Conservation (phyloP, 2,797 vertebrate genomes). For the Arrhamphus sclerolepis region DNA sequence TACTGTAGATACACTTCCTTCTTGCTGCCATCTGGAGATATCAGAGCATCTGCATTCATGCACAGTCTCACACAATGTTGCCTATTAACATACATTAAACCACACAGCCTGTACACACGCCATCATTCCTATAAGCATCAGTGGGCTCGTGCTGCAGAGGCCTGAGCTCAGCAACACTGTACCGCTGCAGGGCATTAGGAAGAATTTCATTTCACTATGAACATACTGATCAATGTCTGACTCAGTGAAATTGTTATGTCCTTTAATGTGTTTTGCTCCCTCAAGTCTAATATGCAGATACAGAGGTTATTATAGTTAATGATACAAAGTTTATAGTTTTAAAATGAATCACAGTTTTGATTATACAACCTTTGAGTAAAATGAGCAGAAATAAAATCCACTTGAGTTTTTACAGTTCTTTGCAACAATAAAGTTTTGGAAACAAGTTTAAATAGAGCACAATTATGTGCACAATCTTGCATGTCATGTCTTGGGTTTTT, state of each 20-base stretch:
- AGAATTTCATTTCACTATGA: conserved; percentile 27
- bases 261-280: conserved; percentile 4
- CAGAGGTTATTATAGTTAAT: not conserved
- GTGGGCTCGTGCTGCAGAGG: conserved; percentile 49
- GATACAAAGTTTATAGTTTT: not conserved
- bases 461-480: no score
- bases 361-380: not conserved
- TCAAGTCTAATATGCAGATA: not conserved
- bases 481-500: no score
- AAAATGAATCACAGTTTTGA: not conserved
- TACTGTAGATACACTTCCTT: conserved; percentile 52
- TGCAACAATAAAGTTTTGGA: no score
- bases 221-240: conserved; percentile 22
- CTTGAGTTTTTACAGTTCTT: no score
- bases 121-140: conserved; percentile 52
- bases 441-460: no score
- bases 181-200: conserved; percentile 44
- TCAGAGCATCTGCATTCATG: conserved; percentile 30
- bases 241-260: conserved; percentile 17
- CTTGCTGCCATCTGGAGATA: conserved; percentile 71
- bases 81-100: conserved; percentile 64
- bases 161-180: conserved; percentile 58
- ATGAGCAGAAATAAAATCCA: not conserved
- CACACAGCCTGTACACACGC: conserved; percentile 44
- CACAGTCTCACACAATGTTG: conserved; percentile 9